A percentile compares a stretch with the other conserved stretches of the same genome.
phyloP scores from a whole-genome alignment of 1,140 invertebrate genomes.

The Trissolcus basalis region DNA sequence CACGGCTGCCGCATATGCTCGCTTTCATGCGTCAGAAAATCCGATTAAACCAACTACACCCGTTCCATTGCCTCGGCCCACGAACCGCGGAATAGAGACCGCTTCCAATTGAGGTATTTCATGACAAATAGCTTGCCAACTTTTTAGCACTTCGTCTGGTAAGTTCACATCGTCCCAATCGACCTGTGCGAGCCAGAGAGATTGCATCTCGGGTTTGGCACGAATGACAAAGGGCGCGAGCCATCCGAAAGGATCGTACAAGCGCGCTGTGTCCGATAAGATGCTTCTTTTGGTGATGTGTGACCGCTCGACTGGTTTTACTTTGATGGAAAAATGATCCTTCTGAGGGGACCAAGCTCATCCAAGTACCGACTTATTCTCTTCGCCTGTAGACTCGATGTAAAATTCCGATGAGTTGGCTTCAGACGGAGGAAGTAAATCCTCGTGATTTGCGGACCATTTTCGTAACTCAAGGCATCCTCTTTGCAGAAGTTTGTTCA shows the following conservation, averaged over 20 bases:
- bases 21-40: too few relatives aligned
- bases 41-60: too few relatives aligned
- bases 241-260: conserved; percentile 13
- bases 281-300: neutral
- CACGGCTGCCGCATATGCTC: too few relatives aligned
- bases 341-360: neutral
- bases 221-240: neutral
- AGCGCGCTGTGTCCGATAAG: neutral
- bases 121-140: neutral
- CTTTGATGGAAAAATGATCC: neutral
- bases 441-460: neutral
- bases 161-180: conserved; percentile 8
- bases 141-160: neutral
- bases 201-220: conserved; percentile 2
- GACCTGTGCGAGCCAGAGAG: neutral
- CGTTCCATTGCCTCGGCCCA: too few relatives aligned
- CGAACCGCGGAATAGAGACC: too few relatives aligned
- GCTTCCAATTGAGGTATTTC: neutral
- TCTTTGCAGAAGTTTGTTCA: neutral
- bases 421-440: neutral
- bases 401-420: neutral
- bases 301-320: neutral
- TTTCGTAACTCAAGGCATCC: neutral
- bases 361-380: neutral
- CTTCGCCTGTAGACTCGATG: neutral